Evolutionary conservation across 1,140 invertebrate genomes (phyloP).

Genomic region (Drosophila miranda): DNA sequence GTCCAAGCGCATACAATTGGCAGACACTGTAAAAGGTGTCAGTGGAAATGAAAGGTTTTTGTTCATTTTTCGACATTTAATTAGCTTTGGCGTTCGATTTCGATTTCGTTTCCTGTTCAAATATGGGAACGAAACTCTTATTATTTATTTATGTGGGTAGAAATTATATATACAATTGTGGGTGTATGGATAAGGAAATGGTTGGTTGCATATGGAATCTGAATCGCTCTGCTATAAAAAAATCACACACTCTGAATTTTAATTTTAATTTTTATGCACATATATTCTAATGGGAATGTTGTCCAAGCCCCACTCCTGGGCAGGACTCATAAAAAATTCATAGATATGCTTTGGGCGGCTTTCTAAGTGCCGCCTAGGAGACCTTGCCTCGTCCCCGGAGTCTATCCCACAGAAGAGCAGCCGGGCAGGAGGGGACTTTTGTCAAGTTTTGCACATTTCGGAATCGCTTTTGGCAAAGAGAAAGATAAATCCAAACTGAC

Average conservation of each 20-base stretch:
- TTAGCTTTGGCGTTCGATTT: slow-evolving; percentile 58
- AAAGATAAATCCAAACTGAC: slow-evolving; percentile 56
- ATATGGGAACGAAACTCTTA: not conserved
- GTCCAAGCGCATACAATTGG: slow-evolving; percentile 21
- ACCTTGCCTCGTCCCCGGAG: not conserved
- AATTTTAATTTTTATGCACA: slow-evolving; percentile 26
- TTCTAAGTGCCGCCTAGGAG: not conserved
- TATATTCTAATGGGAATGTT: not conserved
- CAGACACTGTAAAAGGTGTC: slow-evolving; percentile 51
- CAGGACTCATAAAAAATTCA: slow-evolving; percentile 60
- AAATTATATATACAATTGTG: not conserved
- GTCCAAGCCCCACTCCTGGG: not conserved
- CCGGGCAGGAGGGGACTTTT: slow-evolving; percentile 21
- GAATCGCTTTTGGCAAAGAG: slow-evolving; percentile 11
- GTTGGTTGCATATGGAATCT: slow-evolving; percentile 23
- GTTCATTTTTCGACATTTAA: slow-evolving; percentile 56
- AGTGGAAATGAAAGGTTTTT: slow-evolving; percentile 54
- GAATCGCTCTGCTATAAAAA: slow-evolving; percentile 19
- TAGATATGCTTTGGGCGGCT: slow-evolving; percentile 14
- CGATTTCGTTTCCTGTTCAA: slow-evolving; percentile 31
- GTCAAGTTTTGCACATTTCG: slow-evolving; percentile 17
- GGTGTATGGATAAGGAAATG: slow-evolving; percentile 1
- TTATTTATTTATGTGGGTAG: too few species aligned
- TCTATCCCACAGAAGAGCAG: not conserved
- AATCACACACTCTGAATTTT: slow-evolving; percentile 31